phyloP scores from a whole-genome alignment of 1,140 invertebrate genomes.

The Mercenaria mercenaria region DNA sequence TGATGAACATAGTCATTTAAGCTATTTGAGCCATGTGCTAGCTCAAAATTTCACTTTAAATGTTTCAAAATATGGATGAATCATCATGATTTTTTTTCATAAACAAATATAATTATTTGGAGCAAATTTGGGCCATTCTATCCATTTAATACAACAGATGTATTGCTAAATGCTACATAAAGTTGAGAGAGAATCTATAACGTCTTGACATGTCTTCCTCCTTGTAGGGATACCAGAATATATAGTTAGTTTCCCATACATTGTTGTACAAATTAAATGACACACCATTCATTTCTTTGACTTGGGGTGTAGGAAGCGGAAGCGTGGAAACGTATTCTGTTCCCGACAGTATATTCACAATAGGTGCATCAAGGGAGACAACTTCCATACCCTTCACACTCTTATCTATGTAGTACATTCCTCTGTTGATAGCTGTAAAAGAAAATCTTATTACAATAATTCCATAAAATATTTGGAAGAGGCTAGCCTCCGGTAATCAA shows the following conservation, averaged over 20 bases:
- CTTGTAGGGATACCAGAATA: conserved; percentile 82
- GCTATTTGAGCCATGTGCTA: no score
- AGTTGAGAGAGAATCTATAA: conserved; percentile 70
- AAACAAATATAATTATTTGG: no score
- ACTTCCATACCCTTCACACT: conserved; percentile 64
- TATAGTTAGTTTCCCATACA: conserved; percentile 81
- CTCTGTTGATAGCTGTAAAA: conserved; percentile 73
- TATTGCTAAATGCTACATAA: conserved; percentile 44
- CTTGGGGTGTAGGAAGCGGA: conserved; percentile 64
- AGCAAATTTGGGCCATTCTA: no score
- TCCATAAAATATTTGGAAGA: no score
- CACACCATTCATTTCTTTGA: conserved; percentile 73
- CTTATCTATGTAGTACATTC: conserved; percentile 69
- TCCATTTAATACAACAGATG: no score
- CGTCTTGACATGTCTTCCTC: conserved; percentile 60
- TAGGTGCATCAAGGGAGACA: conserved; percentile 67
- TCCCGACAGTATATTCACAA: conserved; percentile 71
- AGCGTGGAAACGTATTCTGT: conserved; percentile 53
- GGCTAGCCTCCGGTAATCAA: no score
- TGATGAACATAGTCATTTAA: no score
- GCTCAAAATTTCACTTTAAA: no score
- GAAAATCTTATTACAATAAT: not conserved
- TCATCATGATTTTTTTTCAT: no score
- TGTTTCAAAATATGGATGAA: no score
- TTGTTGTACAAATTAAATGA: conserved; percentile 82